phyloP scores from a whole-genome alignment of 2,888 invertebrate species.

The Drosophila neonasuta region DNA sequence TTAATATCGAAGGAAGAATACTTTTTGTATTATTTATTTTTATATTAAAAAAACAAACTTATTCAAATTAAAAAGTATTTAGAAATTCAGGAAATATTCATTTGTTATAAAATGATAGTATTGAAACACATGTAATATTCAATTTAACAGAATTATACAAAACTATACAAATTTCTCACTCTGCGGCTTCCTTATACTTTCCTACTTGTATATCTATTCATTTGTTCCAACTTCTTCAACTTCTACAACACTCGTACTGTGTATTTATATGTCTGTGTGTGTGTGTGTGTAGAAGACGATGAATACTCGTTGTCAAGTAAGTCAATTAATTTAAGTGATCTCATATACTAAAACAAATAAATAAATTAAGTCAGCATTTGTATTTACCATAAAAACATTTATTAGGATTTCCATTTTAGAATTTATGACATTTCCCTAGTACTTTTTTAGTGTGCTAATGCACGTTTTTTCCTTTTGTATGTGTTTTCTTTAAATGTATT shows the following conservation, averaged over 20 bases:
- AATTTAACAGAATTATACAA: constrained; percentile 11
- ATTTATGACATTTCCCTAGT: constrained; percentile 33
- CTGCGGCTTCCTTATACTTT: constrained; percentile 50
- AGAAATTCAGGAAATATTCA: background rate
- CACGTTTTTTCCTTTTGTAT: constrained; percentile 47
- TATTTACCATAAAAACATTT: constrained; percentile 47
- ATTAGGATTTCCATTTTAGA: constrained; percentile 47
- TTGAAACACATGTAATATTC: constrained; percentile 11
- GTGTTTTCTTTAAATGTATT: constrained; percentile 20
- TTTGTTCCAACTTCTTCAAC: constrained; percentile 48
- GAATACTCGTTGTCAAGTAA: constrained; percentile 87
- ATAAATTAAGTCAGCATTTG: constrained; percentile 45
- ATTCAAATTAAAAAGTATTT: too few relatives aligned
- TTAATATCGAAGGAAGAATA: background rate
- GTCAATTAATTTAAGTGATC: constrained; percentile 79
- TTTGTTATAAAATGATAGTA: constrained; percentile 4
- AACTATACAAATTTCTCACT: constrained; percentile 38
- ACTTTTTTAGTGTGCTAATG: constrained; percentile 62
- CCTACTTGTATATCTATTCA: constrained; percentile 49
- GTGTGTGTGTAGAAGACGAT: constrained; percentile 83
- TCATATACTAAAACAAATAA: constrained; percentile 45
- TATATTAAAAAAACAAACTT: too few relatives aligned
- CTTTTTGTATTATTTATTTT: too few relatives aligned
- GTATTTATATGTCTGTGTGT: constrained; percentile 70
- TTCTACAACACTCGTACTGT: constrained; percentile 68